phyloP scores from a whole-genome alignment of 1,140 invertebrate species.

The Oncopodura yosiiana region DNA sequence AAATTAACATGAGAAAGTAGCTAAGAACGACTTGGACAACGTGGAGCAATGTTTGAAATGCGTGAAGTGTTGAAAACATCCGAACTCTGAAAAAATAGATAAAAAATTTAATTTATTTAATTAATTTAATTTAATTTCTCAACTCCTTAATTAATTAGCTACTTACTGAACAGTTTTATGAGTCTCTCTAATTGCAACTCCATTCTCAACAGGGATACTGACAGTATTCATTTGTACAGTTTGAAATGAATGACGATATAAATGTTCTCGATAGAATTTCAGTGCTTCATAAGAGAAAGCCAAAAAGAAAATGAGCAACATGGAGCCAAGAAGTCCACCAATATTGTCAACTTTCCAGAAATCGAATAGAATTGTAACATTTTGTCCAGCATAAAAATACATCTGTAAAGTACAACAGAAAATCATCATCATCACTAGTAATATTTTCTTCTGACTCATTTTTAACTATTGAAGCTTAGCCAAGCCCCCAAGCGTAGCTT shows the following conservation, averaged over 20 bases:
- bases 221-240: constrained; percentile 27
- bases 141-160: too few species aligned
- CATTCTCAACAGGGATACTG: constrained; percentile 28
- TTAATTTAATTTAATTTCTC: too few species aligned
- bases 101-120: too few species aligned
- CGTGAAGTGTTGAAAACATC: constrained; percentile 44
- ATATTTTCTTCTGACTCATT: too few species aligned
- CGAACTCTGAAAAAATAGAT: constrained; percentile 36
- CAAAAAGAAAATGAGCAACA: constrained; percentile 41
- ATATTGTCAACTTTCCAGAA: constrained; percentile 35
- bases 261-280: constrained; percentile 38
- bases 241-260: constrained; percentile 25
- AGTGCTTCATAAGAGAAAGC: constrained; percentile 43
- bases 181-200: constrained; percentile 22
- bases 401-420: constrained; percentile 39
- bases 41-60: constrained; percentile 54
- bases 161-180: constrained; percentile 31
- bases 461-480: too few species aligned
- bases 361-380: constrained; percentile 36
- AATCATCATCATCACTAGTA: too few species aligned
- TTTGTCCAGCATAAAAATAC: constrained; percentile 41
- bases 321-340: constrained; percentile 38
- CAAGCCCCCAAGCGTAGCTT: too few species aligned
- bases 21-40: constrained; percentile 54
- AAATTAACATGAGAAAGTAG: constrained; percentile 63